Evolutionary conservation across 2,113 vertebrate genomes (phyloP).

Genomic region (Phrynosoma blainvillii): DNA sequence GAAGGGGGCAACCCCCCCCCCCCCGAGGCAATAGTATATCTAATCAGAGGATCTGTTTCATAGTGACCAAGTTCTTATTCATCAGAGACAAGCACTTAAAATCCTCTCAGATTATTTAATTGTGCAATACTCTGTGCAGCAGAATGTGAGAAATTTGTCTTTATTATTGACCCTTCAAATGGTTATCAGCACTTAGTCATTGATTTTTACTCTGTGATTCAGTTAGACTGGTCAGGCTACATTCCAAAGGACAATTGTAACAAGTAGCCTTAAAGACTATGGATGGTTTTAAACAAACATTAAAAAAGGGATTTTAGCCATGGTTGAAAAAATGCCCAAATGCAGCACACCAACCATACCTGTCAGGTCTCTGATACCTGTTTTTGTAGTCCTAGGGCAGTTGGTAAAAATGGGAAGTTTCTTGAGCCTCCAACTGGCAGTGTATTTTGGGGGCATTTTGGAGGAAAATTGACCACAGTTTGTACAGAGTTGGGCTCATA

Average conservation of each 20-base stretch:
- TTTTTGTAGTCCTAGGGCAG: not conserved
- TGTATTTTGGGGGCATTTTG: too few relatives aligned
- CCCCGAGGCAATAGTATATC: not conserved
- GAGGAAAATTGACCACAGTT: too few relatives aligned
- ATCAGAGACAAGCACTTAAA: constrained; percentile 18
- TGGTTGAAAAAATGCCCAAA: not conserved
- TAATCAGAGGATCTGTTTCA: constrained; percentile 26
- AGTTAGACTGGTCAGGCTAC: not conserved
- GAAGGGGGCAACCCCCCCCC: not conserved
- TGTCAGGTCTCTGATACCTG: not conserved
- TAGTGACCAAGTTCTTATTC: not conserved
- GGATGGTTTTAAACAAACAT: not conserved
- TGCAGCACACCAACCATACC: not conserved
- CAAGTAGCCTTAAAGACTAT: not conserved
- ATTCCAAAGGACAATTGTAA: constrained; percentile 1
- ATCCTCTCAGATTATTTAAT: constrained; percentile 38
- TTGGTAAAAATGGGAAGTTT: not conserved
- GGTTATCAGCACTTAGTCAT: constrained; percentile 29
- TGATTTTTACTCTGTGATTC: not conserved
- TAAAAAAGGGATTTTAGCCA: not conserved
- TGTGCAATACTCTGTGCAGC: constrained; percentile 52
- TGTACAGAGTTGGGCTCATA: too few relatives aligned
- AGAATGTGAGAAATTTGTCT: constrained; percentile 11
- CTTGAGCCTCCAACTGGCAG: not conserved
- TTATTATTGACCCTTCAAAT: constrained; percentile 37